Evolutionary conservation across 2,888 invertebrate genomes (phyloP), one percentile per base, ranked within the genome.

Genomic region (Sesia apiformis): DNA sequence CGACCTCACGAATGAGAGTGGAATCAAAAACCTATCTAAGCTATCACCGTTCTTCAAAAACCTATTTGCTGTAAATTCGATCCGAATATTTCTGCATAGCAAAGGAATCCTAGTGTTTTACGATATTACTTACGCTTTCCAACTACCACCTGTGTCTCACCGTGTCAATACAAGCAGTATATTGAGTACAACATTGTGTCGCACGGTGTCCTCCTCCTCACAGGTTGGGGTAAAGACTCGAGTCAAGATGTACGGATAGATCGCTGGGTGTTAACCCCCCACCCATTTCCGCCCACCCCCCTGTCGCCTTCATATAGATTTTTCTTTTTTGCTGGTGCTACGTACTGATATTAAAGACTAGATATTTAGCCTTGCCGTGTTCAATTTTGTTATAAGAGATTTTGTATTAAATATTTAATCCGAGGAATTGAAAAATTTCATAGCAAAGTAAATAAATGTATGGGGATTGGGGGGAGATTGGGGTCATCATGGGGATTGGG

Each of bases 271-370:
- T 53, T 8, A 46, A 46, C 46, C 53, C 41, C 52, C 54, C 43
- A 51, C 52, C 55, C 38, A 8, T 51, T 5, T 63, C 61, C 60
- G 58, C 58, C 62, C 68, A 60, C 69, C 70, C 57, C 64, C 61
- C 70, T 74, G 74, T 77, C 78, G 76, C 75, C 77, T 76, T 66
- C 65, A 65, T 77, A 80, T 78, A 77, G 77, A 78, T 77, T 78
- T 81, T 82, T 78, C 76, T 76, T 81, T 83, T 83, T 78, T 72
- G 71, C 72, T 66, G 69, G 63, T 63, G 66, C 72, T 65, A 67
- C 66, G 66, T 70, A 66, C 75, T 50, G 73, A 81, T 83, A 81
- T 81, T 78, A 77, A 78, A 75, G 65, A 78, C 78, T 75, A 76
- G 70, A 52, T 53, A 42, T 56, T 46, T 50, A 42, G 49, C 57